Percentiles rank a stretch among this genome's conserved stretches.
Conservation (phyloP, 2,113 vertebrate species). For the Lepus timidus region DNA sequence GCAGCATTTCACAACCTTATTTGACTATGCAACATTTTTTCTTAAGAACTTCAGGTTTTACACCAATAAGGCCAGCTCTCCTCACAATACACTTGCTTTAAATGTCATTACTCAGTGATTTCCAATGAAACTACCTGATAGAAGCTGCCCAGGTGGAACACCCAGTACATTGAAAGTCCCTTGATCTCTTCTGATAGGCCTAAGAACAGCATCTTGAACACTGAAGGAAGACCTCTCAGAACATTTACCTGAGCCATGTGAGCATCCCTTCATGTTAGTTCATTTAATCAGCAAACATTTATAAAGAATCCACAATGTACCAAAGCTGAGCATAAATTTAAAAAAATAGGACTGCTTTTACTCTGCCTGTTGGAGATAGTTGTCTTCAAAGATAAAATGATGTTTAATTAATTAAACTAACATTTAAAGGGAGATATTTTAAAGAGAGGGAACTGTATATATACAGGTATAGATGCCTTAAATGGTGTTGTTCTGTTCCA, state of each 20-base stretch:
- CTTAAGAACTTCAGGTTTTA: neutral
- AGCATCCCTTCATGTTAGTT: slow-evolving; percentile 38
- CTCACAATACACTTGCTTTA: slow-evolving; percentile 38
- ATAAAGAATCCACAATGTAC: neutral
- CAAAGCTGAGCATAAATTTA: neutral
- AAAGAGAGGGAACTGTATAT: neutral
- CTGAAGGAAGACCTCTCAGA: neutral
- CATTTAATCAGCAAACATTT: slow-evolving; percentile 31
- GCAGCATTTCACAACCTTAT: slow-evolving; percentile 40
- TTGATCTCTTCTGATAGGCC: slow-evolving; percentile 40
- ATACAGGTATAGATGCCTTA: neutral
- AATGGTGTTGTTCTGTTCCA: neutral
- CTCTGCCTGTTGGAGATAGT: neutral
- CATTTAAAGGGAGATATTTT: neutral
- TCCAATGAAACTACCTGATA: slow-evolving; percentile 31
- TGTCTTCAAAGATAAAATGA: slow-evolving; percentile 1
- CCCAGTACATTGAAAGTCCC: neutral
- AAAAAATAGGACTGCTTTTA: slow-evolving; percentile 3
- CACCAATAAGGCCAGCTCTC: neutral
- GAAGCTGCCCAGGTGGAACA: neutral
- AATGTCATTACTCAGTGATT: neutral
- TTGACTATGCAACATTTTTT: slow-evolving; percentile 1
- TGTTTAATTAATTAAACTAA: neutral
- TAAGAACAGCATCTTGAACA: neutral
- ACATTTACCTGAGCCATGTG: neutral